Evolutionary conservation across 2,113 vertebrate species (phyloP).

Genomic region (Neogobius melanostomus): DNA sequence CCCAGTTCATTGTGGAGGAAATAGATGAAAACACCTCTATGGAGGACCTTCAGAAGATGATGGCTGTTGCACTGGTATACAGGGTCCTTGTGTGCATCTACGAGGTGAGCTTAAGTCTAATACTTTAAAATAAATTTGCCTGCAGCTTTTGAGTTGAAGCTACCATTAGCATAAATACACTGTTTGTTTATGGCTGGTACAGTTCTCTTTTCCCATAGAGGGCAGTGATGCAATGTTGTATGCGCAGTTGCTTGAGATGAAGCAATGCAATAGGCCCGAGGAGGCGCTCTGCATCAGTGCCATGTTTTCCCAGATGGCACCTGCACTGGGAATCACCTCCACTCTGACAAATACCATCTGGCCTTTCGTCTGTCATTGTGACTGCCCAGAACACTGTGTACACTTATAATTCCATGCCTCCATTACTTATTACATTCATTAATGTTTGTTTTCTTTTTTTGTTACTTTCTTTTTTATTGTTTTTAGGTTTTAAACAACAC

Average conservation of each 20-base stretch:
- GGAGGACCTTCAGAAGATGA: conserved; percentile 97
- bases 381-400: neutral
- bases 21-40: conserved; percentile 95
- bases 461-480: too few species aligned
- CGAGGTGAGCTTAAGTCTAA: conserved; percentile 79
- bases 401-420: neutral
- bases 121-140: neutral
- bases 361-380: neutral
- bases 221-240: conserved; percentile 59
- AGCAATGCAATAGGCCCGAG: conserved; percentile 33
- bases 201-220: conserved; percentile 36
- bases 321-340: conserved; percentile 28
- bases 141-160: neutral
- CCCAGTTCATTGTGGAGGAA: conserved; percentile 97
- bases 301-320: conserved; percentile 40
- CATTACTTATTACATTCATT: neutral
- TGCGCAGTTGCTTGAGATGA: conserved; percentile 56
- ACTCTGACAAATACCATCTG: conserved; percentile 24
- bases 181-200: conserved; percentile 1
- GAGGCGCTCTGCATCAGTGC: conserved; percentile 15
- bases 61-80: conserved; percentile 93
- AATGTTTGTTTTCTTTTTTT: conserved; percentile 13
- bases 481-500: too few species aligned
- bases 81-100: conserved; percentile 92
- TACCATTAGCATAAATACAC: neutral